These are phyloP conservation scores for Idaea straminata DNA, from an alignment of 2,888 invertebrate genomes.

Conservation along the genomic window DNA sequence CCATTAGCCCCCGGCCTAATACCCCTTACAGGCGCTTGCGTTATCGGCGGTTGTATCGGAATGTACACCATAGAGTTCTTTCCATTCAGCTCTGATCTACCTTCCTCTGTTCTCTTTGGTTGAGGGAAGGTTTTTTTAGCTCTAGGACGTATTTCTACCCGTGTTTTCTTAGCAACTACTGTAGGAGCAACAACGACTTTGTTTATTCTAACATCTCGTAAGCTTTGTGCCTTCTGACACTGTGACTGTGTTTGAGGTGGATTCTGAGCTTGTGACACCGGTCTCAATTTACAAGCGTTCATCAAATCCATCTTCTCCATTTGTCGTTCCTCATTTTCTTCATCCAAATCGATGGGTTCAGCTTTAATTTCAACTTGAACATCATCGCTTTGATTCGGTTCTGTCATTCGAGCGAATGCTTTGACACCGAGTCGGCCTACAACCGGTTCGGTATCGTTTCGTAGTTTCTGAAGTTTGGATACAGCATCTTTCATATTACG, in stretches of 20 bases:
- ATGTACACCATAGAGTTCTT: conserved; percentile 77
- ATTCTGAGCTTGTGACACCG: conserved; percentile 43
- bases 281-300: conserved; percentile 61
- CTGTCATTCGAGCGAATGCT: conserved; percentile 69
- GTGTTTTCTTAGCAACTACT: conserved; percentile 29
- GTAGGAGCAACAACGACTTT: conserved; percentile 53
- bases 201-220: conserved; percentile 64
- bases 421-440: conserved; percentile 67
- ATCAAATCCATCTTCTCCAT: conserved; percentile 64
- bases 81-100: conserved; percentile 58
- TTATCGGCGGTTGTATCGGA: conserved; percentile 68
- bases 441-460: conserved; percentile 42
- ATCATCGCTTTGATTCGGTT: conserved; percentile 42
- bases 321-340: conserved; percentile 49
- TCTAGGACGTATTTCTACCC: conserved; percentile 43
- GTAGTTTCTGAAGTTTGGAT: conserved; percentile 49
- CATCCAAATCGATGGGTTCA: conserved; percentile 67
- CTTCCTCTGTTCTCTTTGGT: conserved; percentile 59
- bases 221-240: conserved; percentile 25
- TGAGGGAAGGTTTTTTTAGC: conserved; percentile 70
- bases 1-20: conserved; percentile 27
- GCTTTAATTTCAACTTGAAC: conserved; percentile 66
- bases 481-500: conserved; percentile 53
- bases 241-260: neutral
- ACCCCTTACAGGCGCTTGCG: conserved; percentile 54